Base-by-base conservation (phyloP, 2,113 vertebrate genomes). In the Nesoenas mayeri region DNA sequence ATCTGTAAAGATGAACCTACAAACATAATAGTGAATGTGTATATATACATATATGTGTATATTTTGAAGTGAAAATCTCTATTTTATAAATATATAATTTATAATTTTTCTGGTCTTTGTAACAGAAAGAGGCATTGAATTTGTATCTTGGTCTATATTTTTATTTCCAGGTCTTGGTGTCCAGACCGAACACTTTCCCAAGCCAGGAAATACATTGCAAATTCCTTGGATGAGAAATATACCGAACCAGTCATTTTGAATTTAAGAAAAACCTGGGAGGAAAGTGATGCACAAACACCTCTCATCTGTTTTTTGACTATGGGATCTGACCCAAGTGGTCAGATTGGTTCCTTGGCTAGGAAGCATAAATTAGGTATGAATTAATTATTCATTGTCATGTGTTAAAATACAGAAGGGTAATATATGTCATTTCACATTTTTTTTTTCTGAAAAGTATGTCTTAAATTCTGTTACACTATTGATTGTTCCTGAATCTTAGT, bases 281-380 rank as follows among this genome's bases (percentile, higher is more conserved):
- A 98, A 94, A 98, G 98, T 57, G 98, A 98, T 44, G 50, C 85
- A 3, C 82, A 64, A 56, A 98, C 98, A 34, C 98, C 98, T 89
- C 97, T 98, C 53, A 98, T 98, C 84, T 98, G 98, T 92, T 98
- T 98, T 88, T 97, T 98, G 60, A 98, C 98, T 60, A 97, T 98
- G 98, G 98, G 98, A 44, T 98, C 98, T 12, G 98, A 98, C 62
- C 98, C 98, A 83, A 98, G 97, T 36, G 91, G 71, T 82, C 98
- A 98, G 79, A 98, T 98, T 66, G 96, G 97, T 19, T 98, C 97
- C 3, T 53, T 98, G 93, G 97, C 97, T 72, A 98, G 97, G 79
- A 98, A 98, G 66, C 97, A 98, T 91, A 94, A 97, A 88, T 91
- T 98, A n/a, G 98, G 98, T 98, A 98, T 58, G 97, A 89, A 83